Evolutionary conservation across 2,113 vertebrate species (phyloP).

Genomic region (Aspiorhynchus laticeps): DNA sequence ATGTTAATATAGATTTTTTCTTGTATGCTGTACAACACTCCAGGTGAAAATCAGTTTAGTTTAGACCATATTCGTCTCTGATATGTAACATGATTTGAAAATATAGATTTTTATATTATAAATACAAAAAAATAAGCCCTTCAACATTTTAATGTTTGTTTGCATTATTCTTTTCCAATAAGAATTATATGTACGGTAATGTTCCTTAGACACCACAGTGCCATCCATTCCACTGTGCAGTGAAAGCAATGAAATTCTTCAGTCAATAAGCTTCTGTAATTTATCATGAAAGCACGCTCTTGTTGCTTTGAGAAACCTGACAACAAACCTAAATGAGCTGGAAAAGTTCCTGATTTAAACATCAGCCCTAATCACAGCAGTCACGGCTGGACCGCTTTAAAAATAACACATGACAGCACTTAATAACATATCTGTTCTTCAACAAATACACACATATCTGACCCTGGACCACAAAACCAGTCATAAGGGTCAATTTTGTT

Average conservation of each 20-base stretch:
- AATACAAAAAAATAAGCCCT: too few species aligned
- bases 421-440: background rate
- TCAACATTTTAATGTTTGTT: too few species aligned
- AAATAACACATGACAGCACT: background rate
- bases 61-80: too few species aligned
- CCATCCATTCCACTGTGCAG: background rate
- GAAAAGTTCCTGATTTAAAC: background rate
- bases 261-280: background rate
- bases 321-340: background rate
- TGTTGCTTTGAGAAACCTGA: background rate
- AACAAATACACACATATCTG: background rate
- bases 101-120: too few species aligned
- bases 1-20: too few species aligned
- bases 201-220: too few species aligned
- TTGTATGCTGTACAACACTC: too few species aligned
- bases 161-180: too few species aligned
- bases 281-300: background rate
- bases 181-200: too few species aligned
- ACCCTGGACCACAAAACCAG: background rate
- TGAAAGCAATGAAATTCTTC: background rate
- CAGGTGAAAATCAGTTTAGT: too few species aligned
- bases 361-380: background rate
- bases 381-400: background rate
- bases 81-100: too few species aligned
- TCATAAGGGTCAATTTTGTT: too few species aligned